These are phyloP conservation scores for Apistogramma diplotaenia DNA, from an alignment of 2,113 vertebrate species.

Conservation along the genomic window DNA sequence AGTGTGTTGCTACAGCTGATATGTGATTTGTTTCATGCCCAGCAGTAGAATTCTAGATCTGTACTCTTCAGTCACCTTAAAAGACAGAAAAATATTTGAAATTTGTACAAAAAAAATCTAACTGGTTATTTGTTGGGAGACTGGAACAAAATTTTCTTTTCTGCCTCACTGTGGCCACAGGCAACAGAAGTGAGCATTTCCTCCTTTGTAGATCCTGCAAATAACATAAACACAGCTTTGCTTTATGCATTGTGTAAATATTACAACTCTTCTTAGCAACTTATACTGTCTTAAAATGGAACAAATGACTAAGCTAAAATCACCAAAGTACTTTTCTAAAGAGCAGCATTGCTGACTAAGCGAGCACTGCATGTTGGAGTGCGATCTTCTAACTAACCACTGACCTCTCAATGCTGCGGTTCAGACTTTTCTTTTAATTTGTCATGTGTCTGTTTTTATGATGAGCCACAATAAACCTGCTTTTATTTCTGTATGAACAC, in stretches of 20 bases:
- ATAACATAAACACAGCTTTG: not conserved
- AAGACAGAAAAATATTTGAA: not conserved
- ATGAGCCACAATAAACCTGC: not conserved
- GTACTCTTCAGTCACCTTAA: not conserved
- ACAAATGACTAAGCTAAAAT: not conserved
- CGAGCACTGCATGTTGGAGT: not conserved
- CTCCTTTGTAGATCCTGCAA: not conserved
- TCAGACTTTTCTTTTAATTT: not conserved
- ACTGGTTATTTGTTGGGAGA: accelerated
- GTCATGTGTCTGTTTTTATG: too few relatives aligned
- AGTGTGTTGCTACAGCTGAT: not conserved
- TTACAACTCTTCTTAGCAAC: not conserved
- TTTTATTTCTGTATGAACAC: not conserved
- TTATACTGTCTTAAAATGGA: not conserved
- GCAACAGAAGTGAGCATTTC: not conserved
- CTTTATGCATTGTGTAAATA: not conserved
- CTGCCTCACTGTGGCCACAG: not conserved
- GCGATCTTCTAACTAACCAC: not conserved
- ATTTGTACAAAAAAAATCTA: not conserved
- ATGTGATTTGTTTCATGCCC: not conserved
- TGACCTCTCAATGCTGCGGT: not conserved
- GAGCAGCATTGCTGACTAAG: not conserved
- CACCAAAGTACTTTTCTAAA: not conserved
- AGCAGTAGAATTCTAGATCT: not conserved
- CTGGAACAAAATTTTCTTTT: too few relatives aligned